A percentile compares a stretch with the other conserved stretches of the same genome.
These are phyloP conservation scores for Notoglanidium macrostoma DNA, from an alignment of 2,797 vertebrate species.

Conservation along the genomic window DNA sequence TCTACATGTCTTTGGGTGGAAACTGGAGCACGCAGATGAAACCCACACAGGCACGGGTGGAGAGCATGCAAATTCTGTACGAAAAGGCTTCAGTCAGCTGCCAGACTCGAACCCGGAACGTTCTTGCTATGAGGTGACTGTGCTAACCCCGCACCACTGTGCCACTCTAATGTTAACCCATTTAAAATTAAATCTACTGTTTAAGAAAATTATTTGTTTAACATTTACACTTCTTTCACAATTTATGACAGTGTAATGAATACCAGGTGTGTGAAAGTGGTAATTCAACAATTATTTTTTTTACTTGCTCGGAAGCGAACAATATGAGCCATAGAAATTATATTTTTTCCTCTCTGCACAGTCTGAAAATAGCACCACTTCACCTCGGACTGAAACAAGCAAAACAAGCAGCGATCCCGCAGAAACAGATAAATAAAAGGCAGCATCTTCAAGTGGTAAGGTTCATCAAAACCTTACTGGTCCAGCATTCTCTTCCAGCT, in stretches of 20 bases:
- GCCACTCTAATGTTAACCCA: too few species aligned
- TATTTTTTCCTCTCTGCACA: not conserved
- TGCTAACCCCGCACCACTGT: too few species aligned
- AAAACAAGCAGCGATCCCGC: slow-evolving; percentile 11
- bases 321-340: not conserved
- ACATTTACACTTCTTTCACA: slow-evolving; percentile 54
- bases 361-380: not conserved
- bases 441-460: not conserved
- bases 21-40: too few species aligned
- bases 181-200: slow-evolving; percentile 35
- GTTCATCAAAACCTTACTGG: slow-evolving; percentile 40
- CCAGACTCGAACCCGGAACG: too few species aligned
- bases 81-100: too few species aligned
- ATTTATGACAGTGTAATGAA: slow-evolving; percentile 21
- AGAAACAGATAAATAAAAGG: slow-evolving; percentile 23
- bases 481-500: slow-evolving; percentile 85
- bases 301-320: not conserved
- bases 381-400: not conserved
- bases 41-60: too few species aligned
- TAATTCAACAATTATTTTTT: slow-evolving; percentile 5
- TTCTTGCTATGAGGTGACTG: too few species aligned
- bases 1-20: too few species aligned
- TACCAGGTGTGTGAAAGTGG: slow-evolving; percentile 7
- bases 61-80: too few species aligned
- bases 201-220: slow-evolving; percentile 54